phyloP scores from a whole-genome alignment of 2,888 invertebrate genomes.

The Ecliptopera silaceata region DNA sequence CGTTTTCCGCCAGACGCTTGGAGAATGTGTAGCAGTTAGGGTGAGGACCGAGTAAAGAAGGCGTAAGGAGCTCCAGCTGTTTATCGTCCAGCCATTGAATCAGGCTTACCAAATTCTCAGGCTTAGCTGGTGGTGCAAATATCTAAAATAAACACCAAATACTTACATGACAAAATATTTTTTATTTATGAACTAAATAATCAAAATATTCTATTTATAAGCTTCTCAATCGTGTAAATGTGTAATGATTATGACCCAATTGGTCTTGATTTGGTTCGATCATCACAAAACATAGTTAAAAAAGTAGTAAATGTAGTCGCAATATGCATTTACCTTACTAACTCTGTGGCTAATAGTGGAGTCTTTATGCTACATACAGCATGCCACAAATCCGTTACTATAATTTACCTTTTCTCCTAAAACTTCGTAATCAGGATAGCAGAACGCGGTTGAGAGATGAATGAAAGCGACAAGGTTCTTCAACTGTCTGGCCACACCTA shows the following conservation, averaged over 20 bases:
- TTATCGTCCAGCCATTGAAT: constrained; percentile 88
- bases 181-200: too few species aligned
- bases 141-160: constrained; percentile 68
- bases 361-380: too few species aligned
- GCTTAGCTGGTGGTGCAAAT: constrained; percentile 87
- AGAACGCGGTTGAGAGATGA: constrained; percentile 97
- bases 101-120: constrained; percentile 87
- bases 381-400: too few species aligned
- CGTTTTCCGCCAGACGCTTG: constrained; percentile 93
- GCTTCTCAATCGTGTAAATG: too few species aligned
- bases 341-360: too few species aligned
- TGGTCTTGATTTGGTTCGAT: too few species aligned
- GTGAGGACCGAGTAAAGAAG: constrained; percentile 87
- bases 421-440: constrained; percentile 91
- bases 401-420: constrained; percentile 65
- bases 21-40: constrained; percentile 98
- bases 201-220: too few species aligned
- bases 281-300: too few species aligned
- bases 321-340: too few species aligned
- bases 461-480: constrained; percentile 89
- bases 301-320: too few species aligned
- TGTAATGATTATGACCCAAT: too few species aligned
- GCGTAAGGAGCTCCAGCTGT: constrained; percentile 85
- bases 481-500: constrained; percentile 90
- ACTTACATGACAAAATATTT: background rate